Evolutionary conservation across 2,113 vertebrate species (phyloP).

Genomic region (Columbina picui): DNA sequence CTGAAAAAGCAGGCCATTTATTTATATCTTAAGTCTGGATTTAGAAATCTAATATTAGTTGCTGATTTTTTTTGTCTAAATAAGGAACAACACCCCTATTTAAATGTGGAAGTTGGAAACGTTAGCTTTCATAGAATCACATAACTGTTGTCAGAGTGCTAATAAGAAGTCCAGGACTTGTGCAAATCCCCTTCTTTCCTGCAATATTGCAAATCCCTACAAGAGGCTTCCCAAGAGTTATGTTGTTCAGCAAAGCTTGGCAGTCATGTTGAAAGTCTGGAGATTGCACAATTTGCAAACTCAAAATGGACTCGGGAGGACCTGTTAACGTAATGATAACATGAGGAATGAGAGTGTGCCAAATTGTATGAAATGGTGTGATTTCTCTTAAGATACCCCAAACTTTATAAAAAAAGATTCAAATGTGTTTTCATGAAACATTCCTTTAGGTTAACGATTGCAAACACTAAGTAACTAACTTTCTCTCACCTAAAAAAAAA

Average conservation of each 20-base stretch:
- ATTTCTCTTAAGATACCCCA: background rate
- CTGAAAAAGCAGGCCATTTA: slow-evolving; percentile 1
- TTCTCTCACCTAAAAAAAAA: background rate
- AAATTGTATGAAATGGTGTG: background rate
- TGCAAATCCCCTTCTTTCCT: background rate
- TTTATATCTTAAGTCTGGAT: slow-evolving; percentile 16
- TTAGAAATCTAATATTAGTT: slow-evolving; percentile 5
- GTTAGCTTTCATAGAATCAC: background rate
- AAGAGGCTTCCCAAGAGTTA: background rate
- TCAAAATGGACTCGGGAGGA: background rate
- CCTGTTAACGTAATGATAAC: background rate
- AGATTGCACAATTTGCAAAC: background rate
- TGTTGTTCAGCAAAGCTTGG: background rate
- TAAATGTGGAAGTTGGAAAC: background rate
- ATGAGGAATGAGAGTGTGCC: background rate
- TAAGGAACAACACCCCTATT: background rate
- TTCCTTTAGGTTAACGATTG: background rate
- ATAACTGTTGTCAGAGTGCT: background rate
- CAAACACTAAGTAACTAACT: background rate
- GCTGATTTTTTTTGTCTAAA: slow-evolving; percentile 16
- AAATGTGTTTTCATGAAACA: background rate
- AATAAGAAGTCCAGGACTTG: background rate
- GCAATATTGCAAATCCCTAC: background rate
- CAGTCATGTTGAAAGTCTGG: background rate
- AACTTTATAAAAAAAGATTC: background rate